Conservation (phyloP, 2,888 invertebrate genomes). For the Ligdia adustata region DNA sequence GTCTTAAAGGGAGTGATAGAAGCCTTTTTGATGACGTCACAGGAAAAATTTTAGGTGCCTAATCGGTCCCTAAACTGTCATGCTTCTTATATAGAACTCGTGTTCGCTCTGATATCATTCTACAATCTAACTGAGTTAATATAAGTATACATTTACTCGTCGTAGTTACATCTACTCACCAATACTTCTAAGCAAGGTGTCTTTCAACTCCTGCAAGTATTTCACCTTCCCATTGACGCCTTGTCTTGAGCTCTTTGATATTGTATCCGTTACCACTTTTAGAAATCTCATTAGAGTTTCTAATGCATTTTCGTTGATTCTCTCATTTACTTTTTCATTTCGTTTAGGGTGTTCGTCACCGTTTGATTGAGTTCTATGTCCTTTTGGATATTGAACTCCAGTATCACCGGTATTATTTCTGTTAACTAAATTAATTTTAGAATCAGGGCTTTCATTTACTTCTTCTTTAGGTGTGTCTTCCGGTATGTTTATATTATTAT, state of each 20-base stretch:
- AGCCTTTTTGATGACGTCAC: too few relatives aligned
- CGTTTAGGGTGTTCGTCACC: conserved; percentile 3
- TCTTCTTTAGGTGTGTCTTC: conserved; percentile 11
- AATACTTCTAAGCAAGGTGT: conserved; percentile 85
- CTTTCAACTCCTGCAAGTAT: conserved; percentile 83
- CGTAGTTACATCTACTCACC: too few relatives aligned
- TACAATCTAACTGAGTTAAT: too few relatives aligned
- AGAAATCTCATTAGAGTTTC: conserved; percentile 62
- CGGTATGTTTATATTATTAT: conserved; percentile 14
- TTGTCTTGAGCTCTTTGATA: conserved; percentile 63
- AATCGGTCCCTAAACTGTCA: too few relatives aligned
- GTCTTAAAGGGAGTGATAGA: too few relatives aligned
- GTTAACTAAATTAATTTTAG: conserved; percentile 17
- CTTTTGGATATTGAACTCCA: not conserved
- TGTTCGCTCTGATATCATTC: too few relatives aligned
- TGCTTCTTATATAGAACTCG: too few relatives aligned
- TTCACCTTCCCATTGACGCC: conserved; percentile 81
- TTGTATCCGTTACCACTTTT: conserved; percentile 67
- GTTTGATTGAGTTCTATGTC: not conserved
- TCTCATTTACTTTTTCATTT: conserved; percentile 15
- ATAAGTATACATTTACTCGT: too few relatives aligned
- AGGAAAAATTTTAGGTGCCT: too few relatives aligned
- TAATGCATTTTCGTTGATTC: conserved; percentile 50
- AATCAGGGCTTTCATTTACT: conserved; percentile 1
- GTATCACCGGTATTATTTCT: conserved; percentile 2